A percentile compares a stretch with the other conserved stretches of the same genome.
Evolutionary conservation across 2,797 vertebrate genomes (phyloP).

Genomic region (Odontamblyopus lacepedii): DNA sequence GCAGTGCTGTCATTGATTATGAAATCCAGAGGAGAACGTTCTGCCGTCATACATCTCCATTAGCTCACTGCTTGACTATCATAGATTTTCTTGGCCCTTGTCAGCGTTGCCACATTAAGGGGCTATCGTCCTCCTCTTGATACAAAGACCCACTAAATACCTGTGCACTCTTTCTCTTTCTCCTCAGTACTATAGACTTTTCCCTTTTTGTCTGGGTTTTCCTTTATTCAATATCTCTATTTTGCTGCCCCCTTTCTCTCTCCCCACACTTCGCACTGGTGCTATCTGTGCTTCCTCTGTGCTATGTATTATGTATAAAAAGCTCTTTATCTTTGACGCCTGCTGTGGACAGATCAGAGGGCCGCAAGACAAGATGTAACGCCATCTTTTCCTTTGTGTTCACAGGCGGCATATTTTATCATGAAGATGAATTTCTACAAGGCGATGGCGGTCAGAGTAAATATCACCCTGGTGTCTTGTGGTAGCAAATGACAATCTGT

Average conservation of each 20-base stretch:
- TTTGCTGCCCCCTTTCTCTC: constrained; percentile 28
- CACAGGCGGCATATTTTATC: constrained; percentile 94
- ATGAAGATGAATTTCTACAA: constrained; percentile 99
- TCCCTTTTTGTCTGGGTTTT: constrained; percentile 44
- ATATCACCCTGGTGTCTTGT: constrained; percentile 88
- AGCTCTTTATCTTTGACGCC: constrained; percentile 90
- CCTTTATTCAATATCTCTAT: constrained; percentile 39
- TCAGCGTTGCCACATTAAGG: constrained; percentile 96
- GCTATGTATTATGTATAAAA: constrained; percentile 97
- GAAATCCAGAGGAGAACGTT: constrained; percentile 97
- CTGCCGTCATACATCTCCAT: constrained; percentile 99
- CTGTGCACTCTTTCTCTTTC: constrained; percentile 56
- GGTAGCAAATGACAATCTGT: constrained; percentile 85
- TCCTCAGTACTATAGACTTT: constrained; percentile 27
- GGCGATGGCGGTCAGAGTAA: constrained; percentile 99
- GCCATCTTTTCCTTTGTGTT: constrained; percentile 83
- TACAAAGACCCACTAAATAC: constrained; percentile 87
- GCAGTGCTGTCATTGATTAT: constrained; percentile 97
- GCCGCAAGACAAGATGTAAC: constrained; percentile 82
- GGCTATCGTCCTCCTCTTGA: constrained; percentile 86
- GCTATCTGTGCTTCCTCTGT: constrained; percentile 78
- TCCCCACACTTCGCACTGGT: constrained; percentile 50
- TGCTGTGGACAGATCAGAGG: constrained; percentile 87
- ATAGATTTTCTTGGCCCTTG: constrained; percentile 98
- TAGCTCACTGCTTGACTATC: constrained; percentile 95